Base-by-base conservation (phyloP, 2,113 vertebrate species). In the Balaeniceps rex region DNA sequence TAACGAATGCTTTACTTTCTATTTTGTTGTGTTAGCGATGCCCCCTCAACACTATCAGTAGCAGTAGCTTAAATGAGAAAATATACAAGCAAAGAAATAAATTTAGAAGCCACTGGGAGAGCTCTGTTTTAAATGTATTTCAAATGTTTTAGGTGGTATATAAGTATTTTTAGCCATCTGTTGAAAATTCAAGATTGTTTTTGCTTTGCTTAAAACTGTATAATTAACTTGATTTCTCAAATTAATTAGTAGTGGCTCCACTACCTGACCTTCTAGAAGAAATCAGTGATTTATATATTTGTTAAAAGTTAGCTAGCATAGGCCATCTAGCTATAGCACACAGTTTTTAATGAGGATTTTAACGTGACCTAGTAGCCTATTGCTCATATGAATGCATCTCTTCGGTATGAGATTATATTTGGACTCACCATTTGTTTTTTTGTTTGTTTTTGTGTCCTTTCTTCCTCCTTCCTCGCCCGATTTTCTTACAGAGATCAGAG, bases 401-500 rank as follows among this genome's bases (percentile, higher is more conserved):
- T 93, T 92, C 22, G 58, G 7, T 64, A 46, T 79, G n/a, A 78
- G 9, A 25, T 83, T 91, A 28, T 66, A 57, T 77, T 80, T 93
- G 60, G 65, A 93, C 94, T 98, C 34, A 96, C 55, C 8, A 5
- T 57, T 97, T 84, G 17, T 10, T 71, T 82, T 79, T 60, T 55
- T 84, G 4, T 87, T 87, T 87, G 13, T 47, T 66, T 81, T 58
- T 92, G 21, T 94, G 22, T 88, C 21, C 54, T 69, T 79, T 65
- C 34, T 91, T 88, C 21, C 24, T 70, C 28, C 52, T 8, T 79
- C 9, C 70, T 74, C 9, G 34, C 40, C 28, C 19, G 2, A 7
- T 95, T 87, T 87, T 79, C 74, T 44, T 96, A 64, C 97, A 99
- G 99, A 97, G 98, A 98, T 85, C 95, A 97, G 58, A 97, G 96